These are phyloP conservation scores for Echinometra lucunter DNA, from an alignment of 53 echinoderm and acorn worm genomes.

Conservation along the genomic window DNA sequence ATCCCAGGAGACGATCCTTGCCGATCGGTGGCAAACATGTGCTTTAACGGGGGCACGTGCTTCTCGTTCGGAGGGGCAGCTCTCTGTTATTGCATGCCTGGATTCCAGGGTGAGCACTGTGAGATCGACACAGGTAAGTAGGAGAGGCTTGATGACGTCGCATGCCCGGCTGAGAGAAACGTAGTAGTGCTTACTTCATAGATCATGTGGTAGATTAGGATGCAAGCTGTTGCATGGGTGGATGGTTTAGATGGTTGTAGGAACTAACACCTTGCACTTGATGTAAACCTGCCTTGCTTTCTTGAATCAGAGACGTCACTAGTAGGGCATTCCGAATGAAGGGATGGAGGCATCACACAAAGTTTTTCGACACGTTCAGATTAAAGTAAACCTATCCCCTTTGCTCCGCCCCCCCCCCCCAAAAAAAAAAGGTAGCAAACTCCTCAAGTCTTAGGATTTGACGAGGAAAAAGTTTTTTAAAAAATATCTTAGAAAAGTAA, in stretches of 20 bases:
- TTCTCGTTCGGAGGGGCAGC: constrained; percentile 70
- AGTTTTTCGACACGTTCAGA: neutral
- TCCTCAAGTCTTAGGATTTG: too few species aligned
- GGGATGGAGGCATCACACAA: neutral
- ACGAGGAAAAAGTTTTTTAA: too few species aligned
- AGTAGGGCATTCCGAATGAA: neutral
- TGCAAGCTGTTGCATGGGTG: constrained; percentile 48
- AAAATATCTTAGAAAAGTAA: too few species aligned
- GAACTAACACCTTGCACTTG: constrained; percentile 50
- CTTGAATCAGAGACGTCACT: neutral
- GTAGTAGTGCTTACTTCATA: constrained; percentile 1
- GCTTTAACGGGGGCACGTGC: constrained; percentile 58
- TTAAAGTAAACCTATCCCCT: too few species aligned
- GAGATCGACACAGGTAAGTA: constrained; percentile 72
- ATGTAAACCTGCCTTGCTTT: constrained; percentile 16
- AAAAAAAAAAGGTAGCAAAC: too few species aligned
- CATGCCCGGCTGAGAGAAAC: neutral
- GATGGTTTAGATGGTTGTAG: constrained; percentile 22
- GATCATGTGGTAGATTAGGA: constrained; percentile 6
- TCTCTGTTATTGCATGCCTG: constrained; percentile 64
- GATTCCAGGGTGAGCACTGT: constrained; percentile 65
- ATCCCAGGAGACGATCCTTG: constrained; percentile 57
- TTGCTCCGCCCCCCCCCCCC: too few species aligned
- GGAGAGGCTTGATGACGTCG: constrained; percentile 33
- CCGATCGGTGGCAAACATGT: constrained; percentile 38